phyloP scores from a whole-genome alignment of 2,113 vertebrate genomes.

The Tapirus terrestris region DNA sequence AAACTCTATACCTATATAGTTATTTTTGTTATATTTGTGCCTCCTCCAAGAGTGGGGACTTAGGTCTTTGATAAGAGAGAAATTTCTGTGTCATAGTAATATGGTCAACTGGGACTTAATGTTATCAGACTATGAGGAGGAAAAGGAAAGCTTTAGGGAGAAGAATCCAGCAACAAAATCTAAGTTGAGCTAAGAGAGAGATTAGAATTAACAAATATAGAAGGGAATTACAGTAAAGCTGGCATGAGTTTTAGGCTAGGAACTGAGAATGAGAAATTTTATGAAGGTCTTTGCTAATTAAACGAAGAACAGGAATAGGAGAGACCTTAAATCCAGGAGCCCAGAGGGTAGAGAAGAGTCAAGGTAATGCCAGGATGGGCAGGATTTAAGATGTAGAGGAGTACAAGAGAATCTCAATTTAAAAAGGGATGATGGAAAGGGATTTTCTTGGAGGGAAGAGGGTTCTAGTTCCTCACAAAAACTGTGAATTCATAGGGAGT shows the following conservation, averaged over 20 bases:
- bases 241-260: neutral
- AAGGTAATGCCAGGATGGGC: neutral
- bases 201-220: neutral
- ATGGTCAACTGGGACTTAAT: neutral
- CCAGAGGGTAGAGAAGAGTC: neutral
- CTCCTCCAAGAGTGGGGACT: neutral
- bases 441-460: neutral
- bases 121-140: neutral
- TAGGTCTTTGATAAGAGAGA: neutral
- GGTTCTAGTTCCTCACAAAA: neutral
- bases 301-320: neutral
- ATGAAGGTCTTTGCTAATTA: neutral
- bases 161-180: neutral
- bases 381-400: neutral
- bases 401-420: neutral
- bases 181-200: neutral
- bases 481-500: neutral
- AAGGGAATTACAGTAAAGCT: too few relatives aligned
- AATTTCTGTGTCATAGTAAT: neutral
- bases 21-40: neutral
- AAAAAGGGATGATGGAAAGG: neutral
- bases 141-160: neutral
- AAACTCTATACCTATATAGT: neutral
- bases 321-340: neutral
- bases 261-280: neutral